These are phyloP conservation scores for Paralinhomoeus sp. DNA, from an alignment of 2,888 invertebrate genomes.

Conservation along the genomic window DNA sequence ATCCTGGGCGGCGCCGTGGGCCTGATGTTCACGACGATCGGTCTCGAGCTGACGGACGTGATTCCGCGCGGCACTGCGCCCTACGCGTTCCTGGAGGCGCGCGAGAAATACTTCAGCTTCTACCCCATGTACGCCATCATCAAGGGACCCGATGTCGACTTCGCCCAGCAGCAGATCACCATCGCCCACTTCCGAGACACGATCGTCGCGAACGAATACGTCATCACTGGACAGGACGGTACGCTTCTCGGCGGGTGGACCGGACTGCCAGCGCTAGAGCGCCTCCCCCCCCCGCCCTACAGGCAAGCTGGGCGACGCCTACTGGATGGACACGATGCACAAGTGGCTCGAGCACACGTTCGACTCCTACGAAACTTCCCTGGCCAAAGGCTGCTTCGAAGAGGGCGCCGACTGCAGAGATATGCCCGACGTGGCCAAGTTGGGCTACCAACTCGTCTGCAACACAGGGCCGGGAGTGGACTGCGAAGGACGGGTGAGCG, in stretches of 20 bases:
- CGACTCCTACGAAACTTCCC: neutral
- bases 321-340: slow-evolving; percentile 77
- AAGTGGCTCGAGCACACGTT: slow-evolving; percentile 52
- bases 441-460: slow-evolving; percentile 68
- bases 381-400: neutral
- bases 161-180: slow-evolving; percentile 72
- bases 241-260: too few relatives aligned
- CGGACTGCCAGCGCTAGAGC: too few relatives aligned
- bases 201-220: slow-evolving; percentile 57
- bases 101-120: slow-evolving; percentile 82
- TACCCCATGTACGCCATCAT: slow-evolving; percentile 93
- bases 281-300: too few relatives aligned
- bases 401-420: slow-evolving; percentile 34
- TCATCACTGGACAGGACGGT: too few relatives aligned
- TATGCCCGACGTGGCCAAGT: slow-evolving; percentile 53
- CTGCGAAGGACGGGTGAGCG: too few relatives aligned
- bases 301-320: slow-evolving; percentile 52
- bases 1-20: slow-evolving; percentile 44
- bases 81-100: slow-evolving; percentile 71
- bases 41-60: slow-evolving; percentile 67
- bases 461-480: slow-evolving; percentile 13
- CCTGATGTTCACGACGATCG: slow-evolving; percentile 42
- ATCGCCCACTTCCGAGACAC: slow-evolving; percentile 84
- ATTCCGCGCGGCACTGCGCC: slow-evolving; percentile 81
- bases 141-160: slow-evolving; percentile 45